A percentile compares a stretch with the other conserved stretches of the same genome.
Evolutionary conservation across 1,140 invertebrate species (phyloP).

Genomic region (Dendroctonus ponderosae): DNA sequence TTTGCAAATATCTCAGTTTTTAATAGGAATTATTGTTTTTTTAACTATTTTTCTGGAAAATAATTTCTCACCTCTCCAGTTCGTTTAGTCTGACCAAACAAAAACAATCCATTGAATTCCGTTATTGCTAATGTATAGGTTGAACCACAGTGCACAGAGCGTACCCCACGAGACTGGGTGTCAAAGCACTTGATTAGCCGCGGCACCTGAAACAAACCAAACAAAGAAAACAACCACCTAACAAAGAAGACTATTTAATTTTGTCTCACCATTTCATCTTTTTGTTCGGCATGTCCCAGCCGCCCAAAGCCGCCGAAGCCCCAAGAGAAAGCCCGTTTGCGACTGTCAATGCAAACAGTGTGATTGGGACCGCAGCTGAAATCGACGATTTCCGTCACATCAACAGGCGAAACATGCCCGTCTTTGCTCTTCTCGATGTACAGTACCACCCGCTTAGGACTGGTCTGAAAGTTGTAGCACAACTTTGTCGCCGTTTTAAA

Average conservation of each 20-base stretch:
- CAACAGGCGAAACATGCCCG: slow-evolving; percentile 77
- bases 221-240: not conserved
- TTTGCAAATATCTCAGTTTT: too few relatives aligned
- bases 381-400: slow-evolving; percentile 84
- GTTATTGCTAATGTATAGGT: slow-evolving; percentile 82
- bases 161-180: slow-evolving; percentile 75
- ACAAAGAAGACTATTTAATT: not conserved
- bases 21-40: too few relatives aligned
- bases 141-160: slow-evolving; percentile 78
- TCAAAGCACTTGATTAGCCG: slow-evolving; percentile 88
- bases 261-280: slow-evolving; percentile 71
- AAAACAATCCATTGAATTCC: slow-evolving; percentile 71
- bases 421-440: slow-evolving; percentile 89
- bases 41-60: too few relatives aligned
- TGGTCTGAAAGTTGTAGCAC: slow-evolving; percentile 79
- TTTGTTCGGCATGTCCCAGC: slow-evolving; percentile 86
- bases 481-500: slow-evolving; percentile 87
- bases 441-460: slow-evolving; percentile 78
- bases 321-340: slow-evolving; percentile 87
- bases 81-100: slow-evolving; percentile 90
- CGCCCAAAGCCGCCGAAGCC: slow-evolving; percentile 93
- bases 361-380: slow-evolving; percentile 90
- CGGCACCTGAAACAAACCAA: slow-evolving; percentile 63
- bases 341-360: slow-evolving; percentile 83
- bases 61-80: slow-evolving; percentile 69